Evolutionary conservation across 2,797 vertebrate species (phyloP).

Genomic region (Parauchenoglanis punctatus): DNA sequence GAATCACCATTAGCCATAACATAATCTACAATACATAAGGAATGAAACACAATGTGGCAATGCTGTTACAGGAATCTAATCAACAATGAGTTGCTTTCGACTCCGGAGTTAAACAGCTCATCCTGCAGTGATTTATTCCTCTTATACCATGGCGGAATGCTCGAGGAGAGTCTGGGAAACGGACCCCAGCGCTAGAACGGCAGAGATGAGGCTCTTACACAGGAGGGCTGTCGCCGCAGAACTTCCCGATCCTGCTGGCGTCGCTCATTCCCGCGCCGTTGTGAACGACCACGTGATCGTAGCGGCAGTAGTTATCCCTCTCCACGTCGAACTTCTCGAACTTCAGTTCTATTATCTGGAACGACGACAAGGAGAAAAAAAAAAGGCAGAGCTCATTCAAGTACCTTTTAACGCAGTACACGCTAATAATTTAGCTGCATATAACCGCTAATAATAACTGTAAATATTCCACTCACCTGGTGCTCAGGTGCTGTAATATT

Average conservation of each 20-base stretch:
- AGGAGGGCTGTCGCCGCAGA: constrained; percentile 84
- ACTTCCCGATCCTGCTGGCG: constrained; percentile 81
- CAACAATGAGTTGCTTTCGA: no score
- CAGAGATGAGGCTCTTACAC: constrained; percentile 71
- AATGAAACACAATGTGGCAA: no score
- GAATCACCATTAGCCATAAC: no score
- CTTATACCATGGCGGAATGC: background rate
- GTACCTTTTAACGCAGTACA: background rate
- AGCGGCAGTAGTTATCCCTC: constrained; percentile 84
- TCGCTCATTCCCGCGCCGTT: constrained; percentile 80
- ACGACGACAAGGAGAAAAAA: background rate
- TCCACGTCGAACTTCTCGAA: constrained; percentile 89
- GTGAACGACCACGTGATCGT: constrained; percentile 83
- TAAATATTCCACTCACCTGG: constrained; percentile 72
- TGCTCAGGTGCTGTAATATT: constrained; percentile 82
- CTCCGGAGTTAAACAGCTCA: background rate
- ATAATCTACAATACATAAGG: no score
- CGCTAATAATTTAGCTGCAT: background rate
- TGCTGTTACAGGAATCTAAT: no score
- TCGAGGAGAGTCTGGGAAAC: constrained; percentile 19
- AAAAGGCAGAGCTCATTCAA: no score
- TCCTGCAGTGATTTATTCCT: background rate
- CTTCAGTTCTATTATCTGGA: constrained; percentile 76
- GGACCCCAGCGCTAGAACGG: constrained; percentile 35
- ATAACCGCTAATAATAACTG: background rate